These are phyloP conservation scores for Pseudorhiza aurosa DNA, from an alignment of 30 jellyfish, hydroid and myxozoan species.

Conservation along the genomic window DNA sequence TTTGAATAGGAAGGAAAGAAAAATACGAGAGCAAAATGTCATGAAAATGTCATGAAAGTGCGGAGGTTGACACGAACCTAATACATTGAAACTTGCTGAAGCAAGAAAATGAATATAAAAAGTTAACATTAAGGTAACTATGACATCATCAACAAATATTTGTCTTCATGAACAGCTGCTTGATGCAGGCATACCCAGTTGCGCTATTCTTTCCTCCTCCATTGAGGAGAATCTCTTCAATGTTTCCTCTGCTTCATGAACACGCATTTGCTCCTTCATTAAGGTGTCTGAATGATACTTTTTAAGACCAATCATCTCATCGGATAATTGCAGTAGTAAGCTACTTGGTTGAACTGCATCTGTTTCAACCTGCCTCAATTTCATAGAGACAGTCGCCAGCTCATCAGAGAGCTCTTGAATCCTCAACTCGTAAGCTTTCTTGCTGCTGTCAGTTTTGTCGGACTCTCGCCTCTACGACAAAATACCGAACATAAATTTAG, in stretches of 20 bases:
- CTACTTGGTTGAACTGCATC: conserved; percentile 53
- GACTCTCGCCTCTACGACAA: conserved; percentile 37
- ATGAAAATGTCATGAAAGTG: no score
- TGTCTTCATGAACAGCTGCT: no score
- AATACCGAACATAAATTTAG: no score
- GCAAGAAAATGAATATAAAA: no score
- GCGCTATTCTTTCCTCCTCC: conserved; percentile 89
- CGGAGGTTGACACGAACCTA: no score
- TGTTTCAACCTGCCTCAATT: conserved; percentile 46
- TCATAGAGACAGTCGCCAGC: conserved; percentile 54
- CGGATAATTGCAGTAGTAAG: conserved; percentile 63
- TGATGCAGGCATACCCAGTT: conserved; percentile 77
- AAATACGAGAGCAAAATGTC: no score
- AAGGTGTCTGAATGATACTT: conserved; percentile 63
- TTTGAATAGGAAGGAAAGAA: no score
- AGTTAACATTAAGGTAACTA: no score
- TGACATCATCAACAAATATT: no score
- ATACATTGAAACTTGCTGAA: no score
- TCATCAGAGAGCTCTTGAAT: conserved; percentile 75
- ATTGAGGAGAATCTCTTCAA: conserved; percentile 51
- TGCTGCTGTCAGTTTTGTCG: conserved; percentile 11
- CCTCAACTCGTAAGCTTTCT: conserved; percentile 50
- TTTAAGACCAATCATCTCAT: conserved; percentile 66
- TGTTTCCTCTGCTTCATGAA: conserved; percentile 87
- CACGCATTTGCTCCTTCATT: conserved; percentile 74